Percentiles rank a stretch among this genome's conserved stretches.
phyloP scores from a whole-genome alignment of 2,797 vertebrate genomes.

The Tiaroga cobitis region DNA sequence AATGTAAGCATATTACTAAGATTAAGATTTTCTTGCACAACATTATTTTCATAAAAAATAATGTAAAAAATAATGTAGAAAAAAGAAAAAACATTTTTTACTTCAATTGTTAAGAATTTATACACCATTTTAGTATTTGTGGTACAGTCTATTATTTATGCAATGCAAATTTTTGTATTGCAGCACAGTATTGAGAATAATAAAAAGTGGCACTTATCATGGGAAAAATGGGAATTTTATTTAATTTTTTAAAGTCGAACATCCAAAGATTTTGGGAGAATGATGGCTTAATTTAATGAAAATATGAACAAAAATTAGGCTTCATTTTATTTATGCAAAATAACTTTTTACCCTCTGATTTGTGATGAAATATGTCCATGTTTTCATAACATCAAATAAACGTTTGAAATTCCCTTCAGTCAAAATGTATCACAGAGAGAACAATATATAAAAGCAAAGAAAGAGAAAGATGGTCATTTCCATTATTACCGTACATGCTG shows the following conservation, averaged over 20 bases:
- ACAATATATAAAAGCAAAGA: neutral
- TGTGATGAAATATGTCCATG: neutral
- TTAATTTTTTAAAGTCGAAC: neutral
- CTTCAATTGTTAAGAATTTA: neutral
- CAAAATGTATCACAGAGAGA: neutral
- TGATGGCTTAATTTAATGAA: neutral
- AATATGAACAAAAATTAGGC: neutral
- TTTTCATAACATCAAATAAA: neutral
- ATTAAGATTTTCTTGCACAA: neutral
- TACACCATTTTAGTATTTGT: neutral
- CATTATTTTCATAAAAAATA: neutral
- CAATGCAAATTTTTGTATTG: neutral
- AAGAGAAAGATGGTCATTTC: neutral
- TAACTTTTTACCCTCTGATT: neutral
- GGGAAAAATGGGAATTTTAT: neutral
- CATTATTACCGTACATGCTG: slow-evolving; percentile 18
- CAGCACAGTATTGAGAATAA: neutral
- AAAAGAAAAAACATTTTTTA: neutral
- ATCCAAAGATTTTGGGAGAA: neutral
- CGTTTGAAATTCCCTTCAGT: neutral
- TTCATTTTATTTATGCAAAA: neutral
- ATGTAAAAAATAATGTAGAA: neutral
- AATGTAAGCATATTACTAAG: neutral
- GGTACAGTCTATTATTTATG: neutral
- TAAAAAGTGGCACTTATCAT: neutral